Evolutionary conservation across 1,140 invertebrate species (phyloP), one percentile per base, ranked within the genome.

Genomic region (Drosophila tani): DNA sequence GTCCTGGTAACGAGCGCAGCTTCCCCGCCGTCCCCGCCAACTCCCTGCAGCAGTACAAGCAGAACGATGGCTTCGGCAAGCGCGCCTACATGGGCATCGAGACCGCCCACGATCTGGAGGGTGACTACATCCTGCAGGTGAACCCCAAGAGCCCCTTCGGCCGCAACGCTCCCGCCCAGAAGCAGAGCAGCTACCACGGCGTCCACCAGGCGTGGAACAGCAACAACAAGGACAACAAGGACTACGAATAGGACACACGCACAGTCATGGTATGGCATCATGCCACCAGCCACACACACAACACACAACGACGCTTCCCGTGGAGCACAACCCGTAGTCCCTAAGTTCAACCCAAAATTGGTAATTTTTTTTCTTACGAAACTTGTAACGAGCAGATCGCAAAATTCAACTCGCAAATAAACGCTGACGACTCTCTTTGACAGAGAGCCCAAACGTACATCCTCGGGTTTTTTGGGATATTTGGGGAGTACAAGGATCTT

Each of bases 61-160:
- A 82, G 38, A 84, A 92, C 47, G 70, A 91, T 21, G 92, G 92
- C n/a, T 80, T 69, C 41, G 91, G 91, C 60, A 82, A 82, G 70
- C 86, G 81, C 32, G 81, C 82, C 45, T 91, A 91, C 77, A 93
- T 93, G 92, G 92, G 92, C 79, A 91, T 92, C 60, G 79, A 74
- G 11, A 71, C 84, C 40, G 73, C 75, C 51, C 77, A 76, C 47
- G 90, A 92, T 57, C 71, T 90, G 29, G 73, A 78, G 32, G 92
- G 92, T 14, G 91, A 92, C 66, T 93, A 91, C 69, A 88, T 93
- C 24, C 79, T 93, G 17, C 76, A 92, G 71, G 92, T 92, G 7
- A 92, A 93, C 53, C 21, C 83, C n/a, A 81, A 83, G 70, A 82
- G 76, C 14, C 92, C 92, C n/a, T 93, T 92, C 74, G 92, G 92